These are phyloP conservation scores for Alcis repandata DNA, from an alignment of 2,888 invertebrate genomes.

Conservation along the genomic window DNA sequence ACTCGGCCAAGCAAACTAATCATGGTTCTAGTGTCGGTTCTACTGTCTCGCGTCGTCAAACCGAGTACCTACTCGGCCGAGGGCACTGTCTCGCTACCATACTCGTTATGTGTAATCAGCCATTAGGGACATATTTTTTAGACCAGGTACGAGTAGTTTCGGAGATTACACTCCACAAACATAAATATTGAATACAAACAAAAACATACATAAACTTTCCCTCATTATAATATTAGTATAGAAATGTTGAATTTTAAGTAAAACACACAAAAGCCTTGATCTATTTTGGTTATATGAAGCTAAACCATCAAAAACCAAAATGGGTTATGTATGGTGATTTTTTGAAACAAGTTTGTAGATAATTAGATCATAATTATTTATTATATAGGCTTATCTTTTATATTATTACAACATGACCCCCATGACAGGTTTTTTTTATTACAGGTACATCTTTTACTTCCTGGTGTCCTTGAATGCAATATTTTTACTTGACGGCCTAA, in stretches of 20 bases:
- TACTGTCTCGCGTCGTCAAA: no score
- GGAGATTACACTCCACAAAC: no score
- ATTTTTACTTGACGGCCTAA: conserved; percentile 14
- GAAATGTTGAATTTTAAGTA: not conserved
- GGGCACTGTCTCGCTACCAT: no score
- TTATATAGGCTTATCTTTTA: conserved; percentile 25
- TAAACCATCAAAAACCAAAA: conserved; percentile 1
- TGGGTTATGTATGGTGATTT: conserved; percentile 10
- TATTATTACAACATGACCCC: conserved; percentile 15
- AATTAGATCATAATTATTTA: conserved; percentile 23
- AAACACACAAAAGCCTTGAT: conserved; percentile 4
- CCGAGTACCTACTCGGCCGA: no score
- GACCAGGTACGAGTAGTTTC: no score
- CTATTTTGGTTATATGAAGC: conserved; percentile 4
- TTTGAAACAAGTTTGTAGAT: conserved; percentile 21
- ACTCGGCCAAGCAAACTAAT: no score
- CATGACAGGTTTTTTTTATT: conserved; percentile 26
- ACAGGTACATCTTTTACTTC: conserved; percentile 29
- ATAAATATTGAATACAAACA: no score
- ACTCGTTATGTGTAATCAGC: no score
- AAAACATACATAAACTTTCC: no score
- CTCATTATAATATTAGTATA: no score
- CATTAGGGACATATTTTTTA: no score
- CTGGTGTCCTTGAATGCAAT: conserved; percentile 40
- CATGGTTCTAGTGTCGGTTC: no score